Evolutionary conservation across 2,797 vertebrate species (phyloP).

Genomic region (Cynodonichthys magdalenae): DNA sequence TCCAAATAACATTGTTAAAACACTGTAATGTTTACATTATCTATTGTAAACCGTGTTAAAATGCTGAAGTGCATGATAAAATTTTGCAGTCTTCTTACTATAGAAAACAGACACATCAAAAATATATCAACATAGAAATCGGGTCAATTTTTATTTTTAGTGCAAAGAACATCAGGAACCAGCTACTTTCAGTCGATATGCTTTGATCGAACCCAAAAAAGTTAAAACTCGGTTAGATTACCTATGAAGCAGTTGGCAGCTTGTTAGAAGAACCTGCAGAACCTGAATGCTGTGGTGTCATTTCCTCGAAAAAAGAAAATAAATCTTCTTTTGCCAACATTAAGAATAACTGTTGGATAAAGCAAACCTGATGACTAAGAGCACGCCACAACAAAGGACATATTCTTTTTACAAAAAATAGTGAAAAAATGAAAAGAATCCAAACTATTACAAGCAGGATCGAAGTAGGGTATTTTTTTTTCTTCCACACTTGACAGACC

Average conservation of each 20-base stretch:
- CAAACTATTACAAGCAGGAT: constrained; percentile 28
- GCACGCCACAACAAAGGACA: constrained; percentile 20
- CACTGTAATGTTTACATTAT: too few relatives aligned
- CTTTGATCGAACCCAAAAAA: constrained; percentile 6
- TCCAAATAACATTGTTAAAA: too few relatives aligned
- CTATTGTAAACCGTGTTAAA: too few relatives aligned
- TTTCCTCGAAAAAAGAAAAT: constrained; percentile 1
- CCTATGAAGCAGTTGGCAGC: constrained; percentile 48
- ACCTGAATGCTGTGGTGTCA: constrained; percentile 35
- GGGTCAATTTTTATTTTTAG: background rate
- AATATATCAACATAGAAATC: background rate
- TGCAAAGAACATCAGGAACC: background rate
- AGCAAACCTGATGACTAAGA: constrained; percentile 22
- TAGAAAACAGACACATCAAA: background rate
- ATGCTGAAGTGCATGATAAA: too few relatives aligned
- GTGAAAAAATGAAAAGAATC: background rate
- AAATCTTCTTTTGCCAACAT: constrained; percentile 24
- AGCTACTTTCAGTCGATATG: constrained; percentile 1
- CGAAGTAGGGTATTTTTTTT: background rate
- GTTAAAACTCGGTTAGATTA: constrained; percentile 7
- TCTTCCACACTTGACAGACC: constrained; percentile 60
- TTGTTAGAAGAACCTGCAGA: constrained; percentile 25
- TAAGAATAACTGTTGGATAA: constrained; percentile 36
- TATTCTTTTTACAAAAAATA: constrained; percentile 16
- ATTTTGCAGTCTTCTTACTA: background rate